Evolutionary conservation across 2,797 vertebrate species (phyloP), one percentile per base, ranked within the genome.

Genomic region (Enoplosus armatus): DNA sequence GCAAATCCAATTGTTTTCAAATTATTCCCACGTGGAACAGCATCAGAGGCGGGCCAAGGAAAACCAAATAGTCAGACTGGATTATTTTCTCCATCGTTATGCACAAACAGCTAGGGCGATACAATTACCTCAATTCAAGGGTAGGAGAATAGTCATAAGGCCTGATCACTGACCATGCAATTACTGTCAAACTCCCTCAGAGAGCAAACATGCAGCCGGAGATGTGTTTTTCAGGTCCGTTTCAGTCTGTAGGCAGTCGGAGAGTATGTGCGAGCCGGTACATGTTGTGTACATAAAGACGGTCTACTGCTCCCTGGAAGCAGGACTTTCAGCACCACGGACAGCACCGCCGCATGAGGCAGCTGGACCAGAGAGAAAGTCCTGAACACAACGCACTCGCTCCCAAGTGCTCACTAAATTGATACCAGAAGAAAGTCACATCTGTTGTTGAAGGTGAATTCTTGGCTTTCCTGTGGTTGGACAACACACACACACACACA

Each of bases 1-100:
- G 71, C 59, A 89, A 86, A 90, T 87, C 66, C 82, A 87, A 87
- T 90, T 90, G 80, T 93, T 94, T 89, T 85, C 47, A 81, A 90
- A 92, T 90, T 75, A 90, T 90, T 92, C 59, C 76, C 59, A 85
- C 85, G 89, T 84, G 90, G 72, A 90, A 86, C 79, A 84, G 72
- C 78, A 67, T 83, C 74, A 75, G 67, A 90, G 59, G 54, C 60
- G 75, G 62, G 37, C 66, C 66, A 72, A 79, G 75, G 26, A 56
- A 70, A 71, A 66, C 6, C 35, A 62, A 53, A 70, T 24, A 82
- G 80, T 89, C 84, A 85, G 70, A 86, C 83, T 72, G 75, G 85
- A 89, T 94, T 89, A 86, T 65, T 77, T 82, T 64, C 39, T 75
- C 79, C 62, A 51, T 60, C 33, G 18, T 70, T 68, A 15, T 31